Evolutionary conservation across 2,797 vertebrate genomes (phyloP), one percentile per base, ranked within the genome.

Genomic region (Dipus sagitta): DNA sequence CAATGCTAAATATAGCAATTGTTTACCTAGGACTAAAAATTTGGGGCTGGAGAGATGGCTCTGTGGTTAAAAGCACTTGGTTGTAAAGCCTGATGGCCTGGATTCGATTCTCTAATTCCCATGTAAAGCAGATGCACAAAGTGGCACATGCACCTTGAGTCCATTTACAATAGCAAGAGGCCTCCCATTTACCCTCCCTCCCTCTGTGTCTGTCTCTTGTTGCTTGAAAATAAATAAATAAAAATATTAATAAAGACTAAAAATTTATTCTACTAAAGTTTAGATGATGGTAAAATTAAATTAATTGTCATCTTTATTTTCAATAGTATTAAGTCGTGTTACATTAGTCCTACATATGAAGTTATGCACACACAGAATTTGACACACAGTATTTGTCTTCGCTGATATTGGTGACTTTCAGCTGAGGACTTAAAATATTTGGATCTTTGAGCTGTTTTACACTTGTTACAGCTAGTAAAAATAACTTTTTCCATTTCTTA

Each of bases 1-100:
- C 96, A 11, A 89, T 95, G 32, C 6, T 21, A 86, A 20, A 62
- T 92, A 94, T 97, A 91, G 88, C 11, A 89, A 88, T 83, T 91
- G 26, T 21, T 90, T 86, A 67, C 42, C 70, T 91, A 92, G 93
- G 30, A 83, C 52, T 85, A 94, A 92, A 83, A 70, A 34, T 54
- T 58, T 58, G 12, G 13, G 54, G 13, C 14, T 58, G 54, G 54
- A 58, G 54, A 58, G 54, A 58, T 58, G 54, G 54, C 4, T 58
- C 54, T 4, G 54, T 58, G 54, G 3, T 14, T 58, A 58, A 58
- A 47, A 47, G 47, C 47, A 47, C 8, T 47, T 47, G 47, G 6
- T 47, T 47, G 47, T 47, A 47, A 47, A 47, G 47, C 54, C 54
- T 58, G 54, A 58, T 58, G 54, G 54, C 13, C 54, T 58, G 54